Percentiles rank a stretch among this genome's conserved stretches.
phyloP scores from a whole-genome alignment of 2,797 vertebrate species.

The Sylvilagus floridanus region DNA sequence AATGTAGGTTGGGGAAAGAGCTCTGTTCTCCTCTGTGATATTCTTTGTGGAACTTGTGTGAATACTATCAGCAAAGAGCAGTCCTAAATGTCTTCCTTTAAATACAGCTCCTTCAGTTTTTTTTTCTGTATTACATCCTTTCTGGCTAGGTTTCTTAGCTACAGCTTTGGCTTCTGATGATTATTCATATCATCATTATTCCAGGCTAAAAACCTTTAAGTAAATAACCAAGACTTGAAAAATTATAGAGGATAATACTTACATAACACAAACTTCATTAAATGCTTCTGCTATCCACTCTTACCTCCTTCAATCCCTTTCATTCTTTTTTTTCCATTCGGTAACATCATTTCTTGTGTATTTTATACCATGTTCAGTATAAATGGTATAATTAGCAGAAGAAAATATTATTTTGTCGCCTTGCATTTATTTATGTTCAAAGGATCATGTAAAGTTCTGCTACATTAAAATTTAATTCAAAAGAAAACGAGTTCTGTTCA shows the following conservation, averaged over 20 bases:
- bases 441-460: conserved; percentile 89
- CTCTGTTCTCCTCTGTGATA: not conserved
- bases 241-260: conserved; percentile 48
- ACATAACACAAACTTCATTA: conserved; percentile 62
- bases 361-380: conserved; percentile 82
- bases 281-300: conserved; percentile 28
- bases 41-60: conserved; percentile 40
- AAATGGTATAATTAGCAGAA: conserved; percentile 87
- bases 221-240: conserved; percentile 72
- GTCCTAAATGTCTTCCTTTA: conserved; percentile 24
- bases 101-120: not conserved
- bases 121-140: not conserved
- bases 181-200: conserved; percentile 66
- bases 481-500: conserved; percentile 87
- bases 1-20: not conserved
- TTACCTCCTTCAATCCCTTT: conserved; percentile 2
- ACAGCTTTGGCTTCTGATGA: conserved; percentile 40
- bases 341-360: conserved; percentile 80
- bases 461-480: conserved; percentile 90
- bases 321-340: conserved; percentile 74
- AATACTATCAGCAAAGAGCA: conserved; percentile 70
- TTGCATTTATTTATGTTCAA: conserved; percentile 88
- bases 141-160: conserved; percentile 44
- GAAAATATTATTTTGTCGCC: conserved; percentile 88
- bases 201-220: conserved; percentile 56